Conservation (phyloP, 2,113 vertebrate genomes). For the Onychorhynchus coronatus region DNA sequence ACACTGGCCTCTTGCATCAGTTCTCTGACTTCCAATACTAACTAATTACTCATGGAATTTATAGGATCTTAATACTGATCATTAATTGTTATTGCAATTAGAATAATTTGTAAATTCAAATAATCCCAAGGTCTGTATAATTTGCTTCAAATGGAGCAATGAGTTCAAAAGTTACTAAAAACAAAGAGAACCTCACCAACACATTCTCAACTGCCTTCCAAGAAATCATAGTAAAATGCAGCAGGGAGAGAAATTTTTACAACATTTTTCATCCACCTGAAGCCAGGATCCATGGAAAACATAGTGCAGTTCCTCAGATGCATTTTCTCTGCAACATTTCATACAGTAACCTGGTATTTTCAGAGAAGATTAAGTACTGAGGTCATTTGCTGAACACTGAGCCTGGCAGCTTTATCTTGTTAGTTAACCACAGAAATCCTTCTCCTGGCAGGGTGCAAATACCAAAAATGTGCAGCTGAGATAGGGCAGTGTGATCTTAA, state of each 20-base stretch:
- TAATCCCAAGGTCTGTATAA: neutral
- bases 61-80: neutral
- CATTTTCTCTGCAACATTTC: neutral
- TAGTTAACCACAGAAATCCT: constrained; percentile 15
- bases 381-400: neutral
- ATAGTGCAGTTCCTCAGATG: neutral
- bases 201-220: neutral
- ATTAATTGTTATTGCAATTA: neutral
- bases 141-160: neutral
- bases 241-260: neutral
- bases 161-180: neutral
- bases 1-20: neutral
- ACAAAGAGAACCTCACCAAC: neutral
- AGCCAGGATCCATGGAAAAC: neutral
- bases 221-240: neutral
- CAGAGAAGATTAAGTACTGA: constrained; percentile 13
- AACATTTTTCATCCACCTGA: neutral
- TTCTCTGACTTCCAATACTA: neutral
- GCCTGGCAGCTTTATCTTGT: constrained; percentile 32
- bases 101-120: neutral
- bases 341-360: neutral
- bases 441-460: neutral
- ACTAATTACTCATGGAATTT: neutral
- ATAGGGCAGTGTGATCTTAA: neutral
- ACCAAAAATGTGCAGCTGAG: neutral